Percentiles rank a stretch among this genome's conserved stretches.
Evolutionary conservation across 2,888 invertebrate genomes (phyloP).

Genomic region (Carabus problematicus): DNA sequence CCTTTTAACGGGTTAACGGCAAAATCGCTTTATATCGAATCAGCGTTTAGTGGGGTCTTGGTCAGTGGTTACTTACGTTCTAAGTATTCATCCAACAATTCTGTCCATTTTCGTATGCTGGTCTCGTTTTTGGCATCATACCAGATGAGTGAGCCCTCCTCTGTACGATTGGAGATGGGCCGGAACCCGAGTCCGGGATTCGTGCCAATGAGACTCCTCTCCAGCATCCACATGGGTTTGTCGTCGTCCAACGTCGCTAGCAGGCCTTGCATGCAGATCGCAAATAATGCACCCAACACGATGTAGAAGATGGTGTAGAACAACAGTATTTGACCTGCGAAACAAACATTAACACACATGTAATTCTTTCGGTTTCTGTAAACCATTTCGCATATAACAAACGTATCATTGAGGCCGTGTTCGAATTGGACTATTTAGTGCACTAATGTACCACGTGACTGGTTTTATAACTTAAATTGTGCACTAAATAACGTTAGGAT

Average conservation of each 20-base stretch:
- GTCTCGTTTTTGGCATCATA: conserved; percentile 63
- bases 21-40: too few relatives aligned
- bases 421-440: too few relatives aligned
- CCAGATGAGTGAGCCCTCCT: conserved; percentile 69
- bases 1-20: too few relatives aligned
- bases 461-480: too few relatives aligned
- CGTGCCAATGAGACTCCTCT: conserved; percentile 76
- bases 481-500: too few relatives aligned
- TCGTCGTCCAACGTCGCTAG: conserved; percentile 71
- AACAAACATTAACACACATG: too few relatives aligned
- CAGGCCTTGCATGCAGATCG: conserved; percentile 85
- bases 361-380: too few relatives aligned
- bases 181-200: conserved; percentile 72
- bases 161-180: conserved; percentile 63
- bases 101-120: conserved; percentile 64
- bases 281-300: conserved; percentile 82
- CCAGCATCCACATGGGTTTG: conserved; percentile 79
- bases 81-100: conserved; percentile 64
- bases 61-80: conserved; percentile 59
- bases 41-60: too few relatives aligned
- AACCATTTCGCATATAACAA: too few relatives aligned
- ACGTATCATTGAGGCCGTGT: too few relatives aligned
- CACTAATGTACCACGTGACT: too few relatives aligned
- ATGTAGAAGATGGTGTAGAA: conserved; percentile 92
- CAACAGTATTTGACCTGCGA: conserved; percentile 78